Evolutionary conservation across 2,797 vertebrate genomes (phyloP).

Genomic region (Salarias fasciatus): DNA sequence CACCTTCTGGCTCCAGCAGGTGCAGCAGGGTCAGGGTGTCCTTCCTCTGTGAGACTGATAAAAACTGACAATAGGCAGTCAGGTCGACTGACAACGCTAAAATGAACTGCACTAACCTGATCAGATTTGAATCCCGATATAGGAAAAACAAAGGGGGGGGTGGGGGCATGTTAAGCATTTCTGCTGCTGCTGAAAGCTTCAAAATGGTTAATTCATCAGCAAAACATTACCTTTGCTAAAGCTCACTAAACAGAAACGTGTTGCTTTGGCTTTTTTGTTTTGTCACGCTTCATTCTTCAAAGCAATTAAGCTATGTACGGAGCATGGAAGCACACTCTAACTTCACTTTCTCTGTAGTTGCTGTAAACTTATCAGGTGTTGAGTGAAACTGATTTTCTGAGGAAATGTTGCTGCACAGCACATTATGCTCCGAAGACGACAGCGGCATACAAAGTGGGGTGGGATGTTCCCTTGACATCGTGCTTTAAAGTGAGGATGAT

Average conservation of each 20-base stretch:
- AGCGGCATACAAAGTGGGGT: conserved; percentile 66
- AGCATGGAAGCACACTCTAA: conserved; percentile 29
- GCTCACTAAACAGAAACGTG: conserved; percentile 8
- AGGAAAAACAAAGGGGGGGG: too few species aligned
- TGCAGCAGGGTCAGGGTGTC: too few species aligned
- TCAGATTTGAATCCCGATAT: too few species aligned
- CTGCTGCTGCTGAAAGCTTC: too few species aligned
- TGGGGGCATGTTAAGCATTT: too few species aligned
- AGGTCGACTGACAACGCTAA: too few species aligned
- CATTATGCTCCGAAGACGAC: conserved; percentile 50
- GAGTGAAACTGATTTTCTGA: conserved; percentile 45
- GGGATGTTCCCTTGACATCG: conserved; percentile 64
- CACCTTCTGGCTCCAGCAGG: too few species aligned
- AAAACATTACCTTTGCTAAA: not conserved
- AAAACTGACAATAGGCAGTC: too few species aligned
- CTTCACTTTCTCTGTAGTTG: conserved; percentile 22
- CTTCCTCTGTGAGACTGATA: too few species aligned
- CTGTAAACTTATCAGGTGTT: conserved; percentile 35
- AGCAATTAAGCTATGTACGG: conserved; percentile 35
- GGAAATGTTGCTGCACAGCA: conserved; percentile 56
- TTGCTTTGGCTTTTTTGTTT: conserved; percentile 8
- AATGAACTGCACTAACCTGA: too few species aligned
- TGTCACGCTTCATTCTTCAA: conserved; percentile 7
- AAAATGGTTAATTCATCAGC: too few species aligned
- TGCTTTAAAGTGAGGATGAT: conserved; percentile 66